phyloP scores from a whole-genome alignment of 2,888 invertebrate genomes.

The Neuroscelio doddi region DNA sequence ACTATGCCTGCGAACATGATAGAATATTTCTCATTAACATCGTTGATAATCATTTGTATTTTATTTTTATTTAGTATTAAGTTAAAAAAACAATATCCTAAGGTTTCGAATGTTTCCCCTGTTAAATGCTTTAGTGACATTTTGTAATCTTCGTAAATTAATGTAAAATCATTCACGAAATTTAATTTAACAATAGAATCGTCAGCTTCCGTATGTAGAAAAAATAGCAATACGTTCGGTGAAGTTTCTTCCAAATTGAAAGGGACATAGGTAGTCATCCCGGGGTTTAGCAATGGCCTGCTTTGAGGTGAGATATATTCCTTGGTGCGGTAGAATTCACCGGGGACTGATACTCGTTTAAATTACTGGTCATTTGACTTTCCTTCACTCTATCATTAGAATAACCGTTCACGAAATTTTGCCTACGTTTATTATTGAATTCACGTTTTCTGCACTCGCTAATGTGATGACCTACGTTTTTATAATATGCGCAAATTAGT shows the following conservation, averaged over 20 bases:
- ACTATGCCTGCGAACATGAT: too few relatives aligned
- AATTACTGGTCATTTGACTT: too few relatives aligned
- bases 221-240: background rate
- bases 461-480: slow-evolving; percentile 26
- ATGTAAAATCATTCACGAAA: background rate
- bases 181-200: slow-evolving; percentile 5
- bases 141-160: slow-evolving; percentile 2
- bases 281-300: too few relatives aligned
- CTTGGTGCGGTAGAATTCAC: slow-evolving; percentile 6
- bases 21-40: too few relatives aligned
- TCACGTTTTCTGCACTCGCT: slow-evolving; percentile 21
- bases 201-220: slow-evolving; percentile 6
- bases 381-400: too few relatives aligned
- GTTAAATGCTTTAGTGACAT: slow-evolving; percentile 8
- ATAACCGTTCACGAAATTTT: too few relatives aligned
- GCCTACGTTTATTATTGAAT: slow-evolving; percentile 32
- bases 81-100: too few relatives aligned
- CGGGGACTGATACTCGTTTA: slow-evolving; percentile 7
- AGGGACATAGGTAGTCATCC: too few relatives aligned
- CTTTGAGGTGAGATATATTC: background rate
- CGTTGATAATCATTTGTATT: too few relatives aligned
- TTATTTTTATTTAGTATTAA: too few relatives aligned
- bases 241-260: too few relatives aligned
- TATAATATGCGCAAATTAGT: slow-evolving; percentile 30
- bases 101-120: slow-evolving; percentile 9